Evolutionary conservation across 2,113 vertebrate species (phyloP).

Genomic region (Misgurnus anguillicaudatus): DNA sequence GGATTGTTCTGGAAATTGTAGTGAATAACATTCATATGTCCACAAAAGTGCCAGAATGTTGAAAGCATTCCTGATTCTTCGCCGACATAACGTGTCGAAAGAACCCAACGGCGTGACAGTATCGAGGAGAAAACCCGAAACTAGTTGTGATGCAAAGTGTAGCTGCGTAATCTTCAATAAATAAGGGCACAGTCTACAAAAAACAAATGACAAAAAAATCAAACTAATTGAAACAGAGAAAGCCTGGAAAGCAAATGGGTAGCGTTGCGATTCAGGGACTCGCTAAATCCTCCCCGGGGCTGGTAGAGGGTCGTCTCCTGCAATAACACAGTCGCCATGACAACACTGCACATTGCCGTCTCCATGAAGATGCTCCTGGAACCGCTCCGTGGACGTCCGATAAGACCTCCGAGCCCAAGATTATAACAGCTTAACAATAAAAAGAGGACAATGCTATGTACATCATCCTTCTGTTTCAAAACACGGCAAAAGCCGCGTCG

Average conservation of each 20-base stretch:
- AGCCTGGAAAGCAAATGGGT: slow-evolving; percentile 43
- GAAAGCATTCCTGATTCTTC: slow-evolving; percentile 2
- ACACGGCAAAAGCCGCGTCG: slow-evolving; percentile 17
- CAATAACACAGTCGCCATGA: slow-evolving; percentile 45
- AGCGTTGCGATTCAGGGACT: slow-evolving; percentile 35
- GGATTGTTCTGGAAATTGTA: slow-evolving; percentile 21
- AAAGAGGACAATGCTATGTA: slow-evolving; percentile 51
- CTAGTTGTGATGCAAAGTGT: slow-evolving; percentile 47
- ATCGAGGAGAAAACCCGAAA: slow-evolving; percentile 12
- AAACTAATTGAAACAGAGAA: not conserved
- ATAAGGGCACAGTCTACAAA: slow-evolving; percentile 60
- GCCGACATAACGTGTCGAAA: not conserved
- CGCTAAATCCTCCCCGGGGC: slow-evolving; percentile 27
- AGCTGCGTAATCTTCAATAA: slow-evolving; percentile 62
- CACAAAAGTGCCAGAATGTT: not conserved
- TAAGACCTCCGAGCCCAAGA: slow-evolving; percentile 6
- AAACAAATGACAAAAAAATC: slow-evolving; percentile 48
- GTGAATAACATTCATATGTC: slow-evolving; percentile 20
- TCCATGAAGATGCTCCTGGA: not conserved
- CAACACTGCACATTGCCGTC: slow-evolving; percentile 42
- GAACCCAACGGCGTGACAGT: not conserved
- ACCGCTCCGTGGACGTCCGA: slow-evolving; percentile 25
- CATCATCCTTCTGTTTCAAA: slow-evolving; percentile 37
- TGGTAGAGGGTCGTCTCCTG: slow-evolving; percentile 43
- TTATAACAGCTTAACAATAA: slow-evolving; percentile 46